A percentile compares a stretch with the other conserved stretches of the same genome.
phyloP scores from a whole-genome alignment of 1,140 invertebrate species.

The Ooceraea biroi region DNA sequence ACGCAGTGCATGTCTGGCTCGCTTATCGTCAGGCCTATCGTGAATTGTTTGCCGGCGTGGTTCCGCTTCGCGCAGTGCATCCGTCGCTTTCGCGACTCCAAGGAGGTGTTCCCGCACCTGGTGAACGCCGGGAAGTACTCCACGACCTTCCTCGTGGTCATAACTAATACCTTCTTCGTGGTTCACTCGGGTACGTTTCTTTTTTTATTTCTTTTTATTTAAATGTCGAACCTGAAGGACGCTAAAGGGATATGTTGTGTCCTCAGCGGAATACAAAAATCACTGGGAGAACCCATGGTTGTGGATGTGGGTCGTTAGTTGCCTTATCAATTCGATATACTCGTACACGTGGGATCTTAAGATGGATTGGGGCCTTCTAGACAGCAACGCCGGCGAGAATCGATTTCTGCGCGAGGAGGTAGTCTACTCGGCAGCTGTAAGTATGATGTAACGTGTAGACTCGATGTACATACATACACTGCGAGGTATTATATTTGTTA shows the following conservation, averaged over 20 bases:
- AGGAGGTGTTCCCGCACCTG: constrained; percentile 97
- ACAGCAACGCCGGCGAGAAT: constrained; percentile 93
- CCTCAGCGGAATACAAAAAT: constrained; percentile 81
- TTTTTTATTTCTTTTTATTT: too few species aligned
- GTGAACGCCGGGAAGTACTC: constrained; percentile 99
- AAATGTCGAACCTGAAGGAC: background rate
- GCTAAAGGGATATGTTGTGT: constrained; percentile 43
- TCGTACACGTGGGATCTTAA: constrained; percentile 96
- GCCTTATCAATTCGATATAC: constrained; percentile 92
- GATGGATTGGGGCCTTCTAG: constrained; percentile 97
- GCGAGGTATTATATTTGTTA: constrained; percentile 27
- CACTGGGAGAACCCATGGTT: constrained; percentile 89
- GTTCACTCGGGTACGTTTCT: constrained; percentile 88
- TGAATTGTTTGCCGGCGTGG: constrained; percentile 97
- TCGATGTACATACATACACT: too few species aligned
- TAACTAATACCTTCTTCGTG: constrained; percentile 93
- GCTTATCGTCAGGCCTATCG: constrained; percentile 90
- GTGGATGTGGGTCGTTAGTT: constrained; percentile 90
- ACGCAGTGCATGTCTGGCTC: constrained; percentile 89
- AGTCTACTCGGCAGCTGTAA: constrained; percentile 89
- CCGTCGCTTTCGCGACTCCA: constrained; percentile 95
- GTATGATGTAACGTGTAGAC: constrained; percentile 64
- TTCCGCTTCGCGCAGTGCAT: constrained; percentile 99
- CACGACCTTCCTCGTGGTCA: constrained; percentile 97
- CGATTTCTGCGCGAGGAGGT: constrained; percentile 90